phyloP scores from a whole-genome alignment of 2,888 invertebrate genomes.

The Tetragnatha montana region DNA sequence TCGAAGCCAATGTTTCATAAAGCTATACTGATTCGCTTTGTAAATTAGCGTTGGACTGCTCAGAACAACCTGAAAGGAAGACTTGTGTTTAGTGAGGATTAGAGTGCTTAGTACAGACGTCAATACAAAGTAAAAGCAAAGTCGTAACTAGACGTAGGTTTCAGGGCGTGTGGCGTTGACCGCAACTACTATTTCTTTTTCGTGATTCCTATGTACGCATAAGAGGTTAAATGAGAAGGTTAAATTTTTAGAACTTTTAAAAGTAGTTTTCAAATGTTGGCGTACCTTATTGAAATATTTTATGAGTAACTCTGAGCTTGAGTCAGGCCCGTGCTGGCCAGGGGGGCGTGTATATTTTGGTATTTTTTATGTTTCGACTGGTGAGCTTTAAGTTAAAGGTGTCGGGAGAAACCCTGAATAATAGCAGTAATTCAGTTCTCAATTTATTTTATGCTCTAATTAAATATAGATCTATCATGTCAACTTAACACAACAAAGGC shows the following conservation, averaged over 20 bases:
- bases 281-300: too few relatives aligned
- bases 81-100: not conserved
- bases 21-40: conserved; percentile 77
- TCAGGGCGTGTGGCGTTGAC: not conserved
- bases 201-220: not conserved
- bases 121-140: not conserved
- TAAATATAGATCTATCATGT: too few relatives aligned
- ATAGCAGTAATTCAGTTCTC: too few relatives aligned
- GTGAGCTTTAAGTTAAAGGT: too few relatives aligned
- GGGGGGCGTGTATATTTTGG: too few relatives aligned
- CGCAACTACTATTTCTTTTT: not conserved
- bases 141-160: not conserved
- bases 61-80: conserved; percentile 73
- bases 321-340: too few relatives aligned
- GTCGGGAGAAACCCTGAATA: too few relatives aligned
- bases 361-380: too few relatives aligned
- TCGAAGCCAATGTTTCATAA: conserved; percentile 78
- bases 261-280: too few relatives aligned
- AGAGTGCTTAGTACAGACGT: not conserved
- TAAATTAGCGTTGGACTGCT: conserved; percentile 75
- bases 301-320: too few relatives aligned
- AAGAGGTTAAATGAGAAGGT: not conserved
- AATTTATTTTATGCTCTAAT: too few relatives aligned
- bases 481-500: too few relatives aligned
- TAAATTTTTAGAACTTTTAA: not conserved